Percentiles rank a stretch among this genome's conserved stretches.
Conservation (phyloP, 2,113 vertebrate genomes). For the Brachionichthys hirsutus region DNA sequence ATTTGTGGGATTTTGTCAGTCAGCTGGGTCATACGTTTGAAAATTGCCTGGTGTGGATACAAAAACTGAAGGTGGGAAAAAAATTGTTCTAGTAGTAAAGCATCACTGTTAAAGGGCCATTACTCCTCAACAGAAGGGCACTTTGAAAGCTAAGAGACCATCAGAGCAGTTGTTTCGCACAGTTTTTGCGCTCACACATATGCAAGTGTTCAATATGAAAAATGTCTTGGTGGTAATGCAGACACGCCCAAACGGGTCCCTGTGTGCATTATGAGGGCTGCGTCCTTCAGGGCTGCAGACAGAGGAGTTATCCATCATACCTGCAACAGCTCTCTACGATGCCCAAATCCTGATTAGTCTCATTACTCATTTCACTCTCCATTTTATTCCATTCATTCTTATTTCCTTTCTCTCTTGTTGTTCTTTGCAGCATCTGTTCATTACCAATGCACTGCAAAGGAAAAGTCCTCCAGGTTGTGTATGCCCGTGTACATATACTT, state of each 20-base stretch:
- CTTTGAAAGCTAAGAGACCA: too few species aligned
- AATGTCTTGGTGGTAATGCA: not conserved
- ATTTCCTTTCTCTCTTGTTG: slow-evolving; percentile 37
- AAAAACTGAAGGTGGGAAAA: too few species aligned
- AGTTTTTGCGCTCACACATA: slow-evolving; percentile 15
- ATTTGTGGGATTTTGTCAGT: too few species aligned
- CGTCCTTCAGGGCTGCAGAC: slow-evolving; percentile 58
- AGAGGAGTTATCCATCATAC: slow-evolving; percentile 67
- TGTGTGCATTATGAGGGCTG: slow-evolving; percentile 16
- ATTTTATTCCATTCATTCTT: slow-evolving; percentile 56
- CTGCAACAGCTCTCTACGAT: slow-evolving; percentile 41
- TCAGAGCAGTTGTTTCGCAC: too few species aligned
- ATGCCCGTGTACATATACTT: not conserved
- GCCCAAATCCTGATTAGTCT: slow-evolving; percentile 70
- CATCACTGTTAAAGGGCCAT: too few species aligned
- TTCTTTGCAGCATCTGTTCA: not conserved
- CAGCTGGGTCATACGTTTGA: too few species aligned
- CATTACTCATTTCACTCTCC: slow-evolving; percentile 69
- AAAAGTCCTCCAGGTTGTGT: not conserved
- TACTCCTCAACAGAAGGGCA: too few species aligned
- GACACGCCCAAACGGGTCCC: slow-evolving; percentile 1
- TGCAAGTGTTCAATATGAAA: slow-evolving; percentile 13
- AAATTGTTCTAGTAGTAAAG: too few species aligned
- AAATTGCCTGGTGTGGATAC: too few species aligned
- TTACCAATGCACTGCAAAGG: not conserved